These are phyloP conservation scores for Ibycter americanus DNA, from an alignment of 2,797 vertebrate genomes.

Conservation along the genomic window DNA sequence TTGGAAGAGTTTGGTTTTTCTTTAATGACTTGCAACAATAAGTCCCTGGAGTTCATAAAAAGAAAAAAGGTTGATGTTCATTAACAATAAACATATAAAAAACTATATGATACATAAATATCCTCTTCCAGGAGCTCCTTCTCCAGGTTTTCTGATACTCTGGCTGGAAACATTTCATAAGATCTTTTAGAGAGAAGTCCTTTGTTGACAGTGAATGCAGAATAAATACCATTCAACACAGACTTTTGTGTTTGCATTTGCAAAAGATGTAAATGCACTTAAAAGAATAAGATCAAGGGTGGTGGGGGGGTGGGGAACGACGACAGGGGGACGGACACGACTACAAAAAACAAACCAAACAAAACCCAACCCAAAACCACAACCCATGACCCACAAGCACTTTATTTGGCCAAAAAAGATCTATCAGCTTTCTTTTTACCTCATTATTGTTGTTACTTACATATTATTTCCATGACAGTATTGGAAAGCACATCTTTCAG, in stretches of 20 bases:
- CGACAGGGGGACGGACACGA: too few relatives aligned
- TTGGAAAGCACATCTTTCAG: conserved; percentile 55
- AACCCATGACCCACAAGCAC: not conserved
- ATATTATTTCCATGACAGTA: not conserved
- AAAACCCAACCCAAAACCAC: not conserved
- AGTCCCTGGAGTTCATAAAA: not conserved
- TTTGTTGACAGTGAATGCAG: conserved; percentile 12
- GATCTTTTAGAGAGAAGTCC: not conserved
- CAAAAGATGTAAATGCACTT: not conserved
- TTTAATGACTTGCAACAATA: not conserved
- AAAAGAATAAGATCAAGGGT: conserved; percentile 2
- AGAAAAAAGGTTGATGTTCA: not conserved
- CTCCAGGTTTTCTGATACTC: not conserved
- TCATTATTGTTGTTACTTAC: conserved; percentile 11
- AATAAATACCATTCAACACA: conserved; percentile 1
- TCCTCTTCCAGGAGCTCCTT: not conserved
- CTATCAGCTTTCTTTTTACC: conserved; percentile 5
- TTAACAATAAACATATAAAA: not conserved
- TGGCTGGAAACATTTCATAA: not conserved
- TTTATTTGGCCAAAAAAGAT: not conserved
- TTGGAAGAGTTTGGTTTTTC: not conserved
- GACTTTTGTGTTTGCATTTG: conserved; percentile 22
- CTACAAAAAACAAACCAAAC: not conserved
- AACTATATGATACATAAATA: not conserved
- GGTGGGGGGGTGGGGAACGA: too few relatives aligned